These are phyloP conservation scores for Muscicapa adusta DNA, from an alignment of 2,113 vertebrate genomes.

Conservation along the genomic window DNA sequence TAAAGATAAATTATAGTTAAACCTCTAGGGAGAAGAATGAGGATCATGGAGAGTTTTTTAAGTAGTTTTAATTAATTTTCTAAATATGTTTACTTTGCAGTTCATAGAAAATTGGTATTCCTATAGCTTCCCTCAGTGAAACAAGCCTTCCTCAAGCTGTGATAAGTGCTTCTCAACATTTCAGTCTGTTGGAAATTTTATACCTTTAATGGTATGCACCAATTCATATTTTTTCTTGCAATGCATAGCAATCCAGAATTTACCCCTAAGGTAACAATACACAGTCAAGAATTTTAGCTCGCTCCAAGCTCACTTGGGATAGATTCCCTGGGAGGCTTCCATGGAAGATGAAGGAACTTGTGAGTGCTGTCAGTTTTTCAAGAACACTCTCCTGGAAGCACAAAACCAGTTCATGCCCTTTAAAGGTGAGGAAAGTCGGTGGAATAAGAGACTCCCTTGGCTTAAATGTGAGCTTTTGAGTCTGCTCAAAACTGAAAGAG, in stretches of 20 bases:
- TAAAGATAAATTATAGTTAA: conserved; percentile 40
- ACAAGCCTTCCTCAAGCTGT: conserved; percentile 52
- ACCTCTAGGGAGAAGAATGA: neutral
- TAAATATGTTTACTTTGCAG: conserved; percentile 49
- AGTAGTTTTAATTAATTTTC: conserved; percentile 57
- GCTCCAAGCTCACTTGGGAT: accelerated
- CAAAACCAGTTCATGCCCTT: neutral
- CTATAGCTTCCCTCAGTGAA: conserved; percentile 20
- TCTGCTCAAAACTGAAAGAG: neutral
- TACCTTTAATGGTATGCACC: conserved; percentile 6
- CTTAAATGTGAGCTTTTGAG: neutral
- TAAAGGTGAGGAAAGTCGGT: neutral
- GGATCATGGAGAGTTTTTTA: conserved; percentile 26
- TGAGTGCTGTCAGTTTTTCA: neutral
- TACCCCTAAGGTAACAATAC: neutral
- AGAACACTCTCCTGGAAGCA: neutral
- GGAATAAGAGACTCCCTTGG: neutral
- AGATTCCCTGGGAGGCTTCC: neutral
- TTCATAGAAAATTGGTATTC: conserved; percentile 32
- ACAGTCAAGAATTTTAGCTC: neutral
- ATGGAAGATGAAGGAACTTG: neutral
- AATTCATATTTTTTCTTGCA: neutral
- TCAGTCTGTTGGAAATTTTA: conserved; percentile 10
- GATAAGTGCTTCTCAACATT: conserved; percentile 37
- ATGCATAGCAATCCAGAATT: neutral